Conservation (phyloP, 1,140 invertebrate species). For the Trialeurodes vaporariorum region DNA sequence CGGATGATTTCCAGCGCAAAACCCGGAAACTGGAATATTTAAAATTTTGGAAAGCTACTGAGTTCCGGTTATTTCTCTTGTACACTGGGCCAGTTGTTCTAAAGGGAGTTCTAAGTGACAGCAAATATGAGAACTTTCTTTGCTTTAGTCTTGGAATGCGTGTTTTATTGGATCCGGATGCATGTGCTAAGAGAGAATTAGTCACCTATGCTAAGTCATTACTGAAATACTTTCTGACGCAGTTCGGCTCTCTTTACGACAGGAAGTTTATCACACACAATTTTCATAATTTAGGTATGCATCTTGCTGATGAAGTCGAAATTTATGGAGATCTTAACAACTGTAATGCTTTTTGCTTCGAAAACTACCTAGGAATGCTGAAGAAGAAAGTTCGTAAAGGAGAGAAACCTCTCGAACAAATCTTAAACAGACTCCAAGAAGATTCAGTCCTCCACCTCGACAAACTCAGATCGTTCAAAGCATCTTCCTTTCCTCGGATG, state of each 20-base stretch:
- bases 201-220: slow-evolving; percentile 11
- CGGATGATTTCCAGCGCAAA: not conserved
- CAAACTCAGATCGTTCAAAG: too few relatives aligned
- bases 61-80: not conserved
- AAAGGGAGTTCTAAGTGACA: not conserved
- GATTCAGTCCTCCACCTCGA: too few relatives aligned
- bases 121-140: not conserved
- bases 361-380: slow-evolving; percentile 34
- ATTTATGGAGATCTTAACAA: slow-evolving; percentile 33
- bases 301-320: slow-evolving; percentile 35
- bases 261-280: not conserved
- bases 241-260: not conserved
- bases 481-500: too few relatives aligned
- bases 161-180: not conserved
- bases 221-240: not conserved
- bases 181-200: not conserved
- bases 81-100: not conserved
- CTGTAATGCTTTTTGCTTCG: slow-evolving; percentile 36
- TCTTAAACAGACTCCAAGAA: slow-evolving; percentile 11
- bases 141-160: not conserved
- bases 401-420: slow-evolving; percentile 26
- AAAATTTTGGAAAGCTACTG: not conserved
- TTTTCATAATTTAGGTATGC: slow-evolving; percentile 18
- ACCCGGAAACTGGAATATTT: not conserved
- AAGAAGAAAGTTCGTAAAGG: slow-evolving; percentile 29